A percentile compares a stretch with the other conserved stretches of the same genome.
These are phyloP conservation scores for Sarcophilus harrisii DNA, from an alignment of 2,797 vertebrate species.

Conservation along the genomic window DNA sequence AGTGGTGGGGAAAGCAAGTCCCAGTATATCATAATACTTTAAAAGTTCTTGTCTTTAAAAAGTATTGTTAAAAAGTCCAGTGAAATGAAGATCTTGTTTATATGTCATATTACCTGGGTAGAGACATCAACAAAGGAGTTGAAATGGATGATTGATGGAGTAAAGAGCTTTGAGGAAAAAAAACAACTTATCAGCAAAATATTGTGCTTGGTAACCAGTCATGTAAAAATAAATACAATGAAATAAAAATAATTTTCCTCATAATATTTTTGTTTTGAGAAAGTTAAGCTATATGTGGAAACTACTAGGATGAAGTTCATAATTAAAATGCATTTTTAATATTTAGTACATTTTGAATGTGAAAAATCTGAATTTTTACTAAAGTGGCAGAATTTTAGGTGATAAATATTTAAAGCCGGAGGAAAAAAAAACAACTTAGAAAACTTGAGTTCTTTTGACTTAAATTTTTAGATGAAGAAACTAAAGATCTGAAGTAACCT, in stretches of 20 bases:
- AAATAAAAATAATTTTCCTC: not conserved
- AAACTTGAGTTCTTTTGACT: not conserved
- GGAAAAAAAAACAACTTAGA: not conserved
- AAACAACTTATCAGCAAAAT: not conserved
- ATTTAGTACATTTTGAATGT: not conserved
- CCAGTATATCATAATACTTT: constrained; percentile 8
- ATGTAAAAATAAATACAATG: not conserved
- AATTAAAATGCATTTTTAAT: not conserved
- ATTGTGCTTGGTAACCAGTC: not conserved
- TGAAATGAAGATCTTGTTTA: constrained; percentile 36
- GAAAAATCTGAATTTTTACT: not conserved
- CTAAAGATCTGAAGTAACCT: not conserved
- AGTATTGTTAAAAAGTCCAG: not conserved
- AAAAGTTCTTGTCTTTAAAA: constrained; percentile 25
- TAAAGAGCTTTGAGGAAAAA: constrained; percentile 34
- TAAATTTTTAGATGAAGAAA: not conserved
- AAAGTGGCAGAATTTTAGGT: not conserved
- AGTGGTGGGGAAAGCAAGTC: not conserved
- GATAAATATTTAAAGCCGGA: not conserved
- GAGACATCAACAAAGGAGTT: not conserved
- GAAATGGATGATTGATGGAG: not conserved
- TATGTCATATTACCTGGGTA: not conserved
- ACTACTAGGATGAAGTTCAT: not conserved
- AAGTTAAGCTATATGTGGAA: not conserved
- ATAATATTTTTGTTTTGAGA: not conserved